phyloP scores from a whole-genome alignment of 2,888 invertebrate genomes.

The Epicampocera succincta region DNA sequence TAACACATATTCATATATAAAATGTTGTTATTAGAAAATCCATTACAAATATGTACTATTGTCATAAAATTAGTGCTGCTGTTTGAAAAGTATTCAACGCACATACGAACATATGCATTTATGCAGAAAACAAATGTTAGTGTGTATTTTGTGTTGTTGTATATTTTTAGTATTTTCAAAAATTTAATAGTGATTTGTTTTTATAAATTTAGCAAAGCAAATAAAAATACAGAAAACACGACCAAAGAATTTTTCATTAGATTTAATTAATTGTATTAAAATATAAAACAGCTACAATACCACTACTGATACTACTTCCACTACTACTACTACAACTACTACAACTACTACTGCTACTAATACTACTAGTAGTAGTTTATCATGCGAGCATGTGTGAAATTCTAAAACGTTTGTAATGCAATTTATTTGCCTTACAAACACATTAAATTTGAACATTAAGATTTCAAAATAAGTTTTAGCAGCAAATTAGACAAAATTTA shows the following conservation, averaged over 20 bases:
- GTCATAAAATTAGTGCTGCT: conserved; percentile 4
- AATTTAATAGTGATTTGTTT: conserved; percentile 33
- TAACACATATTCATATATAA: neutral
- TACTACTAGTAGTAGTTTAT: neutral
- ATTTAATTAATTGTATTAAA: conserved; percentile 48
- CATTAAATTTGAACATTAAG: conserved; percentile 51
- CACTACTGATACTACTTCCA: too few relatives aligned
- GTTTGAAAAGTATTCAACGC: too few relatives aligned
- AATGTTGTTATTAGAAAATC: conserved; percentile 44
- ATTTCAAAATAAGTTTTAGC: conserved; percentile 53
- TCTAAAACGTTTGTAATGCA: conserved; percentile 69
- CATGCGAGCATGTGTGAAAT: conserved; percentile 64
- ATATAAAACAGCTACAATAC: conserved; percentile 31
- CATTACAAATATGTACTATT: conserved; percentile 48
- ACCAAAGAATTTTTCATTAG: conserved; percentile 43
- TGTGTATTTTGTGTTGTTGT: neutral
- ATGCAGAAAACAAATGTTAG: too few relatives aligned
- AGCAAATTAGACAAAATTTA: conserved; percentile 56
- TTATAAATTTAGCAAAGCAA: conserved; percentile 28
- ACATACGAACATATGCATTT: neutral
- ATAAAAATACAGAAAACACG: conserved; percentile 37
- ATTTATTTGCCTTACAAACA: conserved; percentile 70
- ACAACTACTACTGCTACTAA: too few relatives aligned
- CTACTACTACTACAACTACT: too few relatives aligned
- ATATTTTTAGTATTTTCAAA: conserved; percentile 23